These are phyloP conservation scores for Metridium senile DNA, from an alignment of 92 coral and sea anemone species.

Conservation along the genomic window DNA sequence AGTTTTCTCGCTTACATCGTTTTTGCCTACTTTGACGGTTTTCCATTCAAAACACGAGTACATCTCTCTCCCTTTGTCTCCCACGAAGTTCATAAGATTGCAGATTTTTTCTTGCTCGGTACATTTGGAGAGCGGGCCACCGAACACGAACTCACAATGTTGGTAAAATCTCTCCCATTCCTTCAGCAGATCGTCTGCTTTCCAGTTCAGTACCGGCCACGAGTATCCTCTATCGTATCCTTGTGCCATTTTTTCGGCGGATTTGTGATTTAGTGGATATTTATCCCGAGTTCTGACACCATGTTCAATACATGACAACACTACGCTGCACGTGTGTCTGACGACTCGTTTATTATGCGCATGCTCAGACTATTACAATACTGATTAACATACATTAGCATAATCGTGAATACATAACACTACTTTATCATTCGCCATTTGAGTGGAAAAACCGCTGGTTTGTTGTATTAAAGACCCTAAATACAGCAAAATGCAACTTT, in stretches of 20 bases:
- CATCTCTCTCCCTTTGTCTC: slow-evolving; percentile 50
- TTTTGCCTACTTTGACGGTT: slow-evolving; percentile 38
- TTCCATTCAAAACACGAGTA: slow-evolving; percentile 17
- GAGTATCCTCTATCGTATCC: slow-evolving; percentile 4
- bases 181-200: slow-evolving; percentile 15
- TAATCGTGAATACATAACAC: too few relatives aligned
- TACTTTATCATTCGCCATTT: too few relatives aligned
- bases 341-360: background rate
- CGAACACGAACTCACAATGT: slow-evolving; percentile 10
- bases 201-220: slow-evolving; percentile 21
- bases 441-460: too few relatives aligned
- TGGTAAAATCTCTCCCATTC: slow-evolving; percentile 2
- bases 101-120: slow-evolving; percentile 5
- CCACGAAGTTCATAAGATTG: slow-evolving; percentile 57
- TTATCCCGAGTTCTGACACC: background rate
- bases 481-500: too few relatives aligned
- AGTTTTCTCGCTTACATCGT: slow-evolving; percentile 17
- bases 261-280: slow-evolving; percentile 1
- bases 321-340: background rate
- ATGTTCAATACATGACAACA: background rate
- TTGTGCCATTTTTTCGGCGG: slow-evolving; percentile 4
- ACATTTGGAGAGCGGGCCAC: background rate
- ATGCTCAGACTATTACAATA: too few relatives aligned
- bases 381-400: too few relatives aligned
- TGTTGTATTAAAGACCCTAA: too few relatives aligned